Conservation (phyloP, 2,888 invertebrate genomes). For the Brenthis ino region DNA sequence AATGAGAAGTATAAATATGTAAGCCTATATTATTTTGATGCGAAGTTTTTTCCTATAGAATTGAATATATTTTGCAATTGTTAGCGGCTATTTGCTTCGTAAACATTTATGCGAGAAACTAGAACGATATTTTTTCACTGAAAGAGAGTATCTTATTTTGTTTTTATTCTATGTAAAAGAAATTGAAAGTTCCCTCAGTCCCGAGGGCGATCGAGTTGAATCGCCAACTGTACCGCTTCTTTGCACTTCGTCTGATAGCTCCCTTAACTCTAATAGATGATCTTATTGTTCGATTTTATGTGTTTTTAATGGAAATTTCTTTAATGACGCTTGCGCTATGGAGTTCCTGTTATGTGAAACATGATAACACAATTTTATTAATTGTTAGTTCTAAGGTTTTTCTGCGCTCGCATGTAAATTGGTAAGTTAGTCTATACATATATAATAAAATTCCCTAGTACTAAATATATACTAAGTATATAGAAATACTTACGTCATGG, state of each 20-base stretch:
- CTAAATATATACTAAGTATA: no score
- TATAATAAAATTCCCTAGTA: no score
- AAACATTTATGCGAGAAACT: slow-evolving; percentile 18
- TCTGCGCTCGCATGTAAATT: no score
- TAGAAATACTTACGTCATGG: no score
- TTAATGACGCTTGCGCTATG: slow-evolving; percentile 1
- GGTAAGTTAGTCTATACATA: no score
- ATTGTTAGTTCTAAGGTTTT: no score
- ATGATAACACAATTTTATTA: no score
- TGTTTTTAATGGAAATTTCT: slow-evolving; percentile 18
- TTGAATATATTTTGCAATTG: slow-evolving; percentile 10
- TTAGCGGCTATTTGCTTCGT: slow-evolving; percentile 10
- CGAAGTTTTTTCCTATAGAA: slow-evolving; percentile 4
- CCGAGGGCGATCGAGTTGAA: slow-evolving; percentile 11
- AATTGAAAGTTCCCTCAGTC: slow-evolving; percentile 19
- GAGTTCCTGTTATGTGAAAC: no score
- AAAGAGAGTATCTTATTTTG: slow-evolving; percentile 11
- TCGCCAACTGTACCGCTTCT: slow-evolving; percentile 18
- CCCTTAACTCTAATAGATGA: slow-evolving; percentile 26
- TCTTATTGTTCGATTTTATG: slow-evolving; percentile 23
- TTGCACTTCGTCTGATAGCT: slow-evolving; percentile 23
- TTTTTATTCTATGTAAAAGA: slow-evolving; percentile 21
- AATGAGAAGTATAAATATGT: background rate
- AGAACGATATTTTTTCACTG: slow-evolving; percentile 18
- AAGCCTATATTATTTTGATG: background rate